A percentile compares a stretch with the other conserved stretches of the same genome.
phyloP scores from a whole-genome alignment of 2,888 invertebrate species.

The Julus scanicus region DNA sequence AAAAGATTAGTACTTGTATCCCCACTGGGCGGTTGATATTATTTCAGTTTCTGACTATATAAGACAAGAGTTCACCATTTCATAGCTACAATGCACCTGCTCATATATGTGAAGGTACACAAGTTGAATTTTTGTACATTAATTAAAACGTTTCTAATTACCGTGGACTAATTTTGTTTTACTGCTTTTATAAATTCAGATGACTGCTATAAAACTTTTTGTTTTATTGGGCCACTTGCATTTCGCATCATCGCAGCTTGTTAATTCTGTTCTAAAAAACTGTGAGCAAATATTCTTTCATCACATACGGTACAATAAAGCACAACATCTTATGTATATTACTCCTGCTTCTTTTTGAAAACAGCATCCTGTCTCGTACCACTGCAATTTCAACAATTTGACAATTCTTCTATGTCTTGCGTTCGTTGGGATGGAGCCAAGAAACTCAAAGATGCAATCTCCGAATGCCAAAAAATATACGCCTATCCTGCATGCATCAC shows the following conservation, averaged over 20 bases:
- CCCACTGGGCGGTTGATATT: background rate
- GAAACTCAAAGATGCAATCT: background rate
- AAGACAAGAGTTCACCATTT: background rate
- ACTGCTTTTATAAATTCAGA: background rate
- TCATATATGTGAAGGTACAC: background rate
- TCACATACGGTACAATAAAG: too few species aligned
- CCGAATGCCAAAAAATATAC: background rate
- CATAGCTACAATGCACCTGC: background rate
- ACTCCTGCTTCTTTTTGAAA: too few species aligned
- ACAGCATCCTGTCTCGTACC: background rate
- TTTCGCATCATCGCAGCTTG: background rate
- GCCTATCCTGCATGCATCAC: background rate
- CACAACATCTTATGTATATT: too few species aligned
- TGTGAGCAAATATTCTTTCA: background rate
- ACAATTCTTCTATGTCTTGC: background rate
- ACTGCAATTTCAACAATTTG: background rate
- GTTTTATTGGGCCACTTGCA: background rate
- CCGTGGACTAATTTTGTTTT: background rate
- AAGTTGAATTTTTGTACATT: background rate
- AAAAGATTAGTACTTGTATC: background rate
- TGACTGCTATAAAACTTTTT: background rate
- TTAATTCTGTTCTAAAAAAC: background rate
- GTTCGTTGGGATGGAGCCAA: background rate
- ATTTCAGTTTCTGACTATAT: background rate
- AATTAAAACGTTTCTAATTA: background rate